phyloP scores from a whole-genome alignment of 2,113 vertebrate genomes.

The Silurus asotus region DNA sequence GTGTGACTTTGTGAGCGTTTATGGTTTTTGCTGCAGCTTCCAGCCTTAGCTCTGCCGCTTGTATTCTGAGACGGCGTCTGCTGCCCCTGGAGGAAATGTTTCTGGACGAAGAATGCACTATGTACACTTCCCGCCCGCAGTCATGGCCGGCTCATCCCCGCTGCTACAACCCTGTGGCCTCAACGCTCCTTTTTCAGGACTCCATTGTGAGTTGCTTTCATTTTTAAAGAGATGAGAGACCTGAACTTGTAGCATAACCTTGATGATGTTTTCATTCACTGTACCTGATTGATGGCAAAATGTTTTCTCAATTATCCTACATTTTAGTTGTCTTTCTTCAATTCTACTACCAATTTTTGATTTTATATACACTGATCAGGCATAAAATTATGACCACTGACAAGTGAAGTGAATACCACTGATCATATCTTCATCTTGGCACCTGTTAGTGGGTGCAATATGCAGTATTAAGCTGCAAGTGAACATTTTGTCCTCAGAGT shows the following conservation, averaged over 20 bases:
- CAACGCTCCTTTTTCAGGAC: constrained; percentile 64
- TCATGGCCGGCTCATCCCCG: constrained; percentile 50
- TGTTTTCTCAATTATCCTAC: neutral
- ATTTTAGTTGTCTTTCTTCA: neutral
- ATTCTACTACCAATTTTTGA: neutral
- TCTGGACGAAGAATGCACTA: constrained; percentile 74
- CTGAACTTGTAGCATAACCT: neutral
- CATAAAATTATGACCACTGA: too few relatives aligned
- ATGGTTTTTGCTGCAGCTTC: constrained; percentile 38
- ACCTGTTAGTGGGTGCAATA: too few relatives aligned
- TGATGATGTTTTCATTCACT: neutral
- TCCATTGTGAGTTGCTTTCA: constrained; percentile 63
- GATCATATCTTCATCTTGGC: too few relatives aligned
- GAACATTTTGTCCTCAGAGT: too few relatives aligned
- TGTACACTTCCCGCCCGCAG: constrained; percentile 60
- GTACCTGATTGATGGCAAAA: neutral
- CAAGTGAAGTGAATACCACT: too few relatives aligned
- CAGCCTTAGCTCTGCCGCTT: constrained; percentile 39
- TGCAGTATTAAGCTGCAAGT: too few relatives aligned
- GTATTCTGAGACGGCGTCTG: constrained; percentile 60
- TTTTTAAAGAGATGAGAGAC: too few relatives aligned
- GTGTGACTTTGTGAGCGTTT: constrained; percentile 47
- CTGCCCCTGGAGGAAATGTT: constrained; percentile 64
- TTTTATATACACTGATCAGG: too few relatives aligned
- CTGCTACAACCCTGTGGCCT: constrained; percentile 72